phyloP scores from a whole-genome alignment of 2,113 vertebrate genomes.

The Protobothrops flavoviridis region DNA sequence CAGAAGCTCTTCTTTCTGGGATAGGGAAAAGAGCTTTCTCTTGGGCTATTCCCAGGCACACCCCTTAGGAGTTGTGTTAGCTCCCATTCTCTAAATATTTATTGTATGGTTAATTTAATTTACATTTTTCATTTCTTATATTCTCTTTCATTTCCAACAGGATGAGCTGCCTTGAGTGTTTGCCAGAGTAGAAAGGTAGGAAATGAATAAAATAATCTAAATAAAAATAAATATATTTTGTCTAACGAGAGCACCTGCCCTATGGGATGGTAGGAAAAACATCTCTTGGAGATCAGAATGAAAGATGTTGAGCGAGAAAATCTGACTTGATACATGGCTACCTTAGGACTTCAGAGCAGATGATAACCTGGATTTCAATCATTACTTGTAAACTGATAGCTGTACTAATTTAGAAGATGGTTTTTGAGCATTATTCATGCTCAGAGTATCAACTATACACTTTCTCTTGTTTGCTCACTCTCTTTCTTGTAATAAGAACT shows the following conservation, averaged over 20 bases:
- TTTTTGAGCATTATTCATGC: not conserved
- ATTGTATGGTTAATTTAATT: not conserved
- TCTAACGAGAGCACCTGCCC: not conserved
- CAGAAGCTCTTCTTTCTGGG: not conserved
- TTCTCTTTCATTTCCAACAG: not conserved
- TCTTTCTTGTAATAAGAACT: constrained; percentile 1
- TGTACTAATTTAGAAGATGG: not conserved
- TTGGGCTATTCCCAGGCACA: not conserved
- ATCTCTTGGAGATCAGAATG: not conserved
- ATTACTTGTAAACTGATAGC: not conserved
- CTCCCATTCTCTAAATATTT: not conserved
- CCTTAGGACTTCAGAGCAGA: not conserved
- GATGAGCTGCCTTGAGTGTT: not conserved
- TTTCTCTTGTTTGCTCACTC: constrained; percentile 1
- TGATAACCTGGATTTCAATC: not conserved
- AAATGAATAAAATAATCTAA: not conserved
- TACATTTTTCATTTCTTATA: not conserved
- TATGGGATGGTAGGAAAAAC: not conserved
- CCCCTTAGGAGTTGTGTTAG: not conserved
- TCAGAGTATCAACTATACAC: not conserved
- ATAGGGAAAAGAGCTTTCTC: not conserved
- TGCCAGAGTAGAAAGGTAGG: not conserved
- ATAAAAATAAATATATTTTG: not conserved
- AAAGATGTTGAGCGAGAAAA: not conserved
- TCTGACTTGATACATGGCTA: not conserved